Base-by-base conservation (phyloP, 2,888 invertebrate species). In the Ligdia adustata region DNA sequence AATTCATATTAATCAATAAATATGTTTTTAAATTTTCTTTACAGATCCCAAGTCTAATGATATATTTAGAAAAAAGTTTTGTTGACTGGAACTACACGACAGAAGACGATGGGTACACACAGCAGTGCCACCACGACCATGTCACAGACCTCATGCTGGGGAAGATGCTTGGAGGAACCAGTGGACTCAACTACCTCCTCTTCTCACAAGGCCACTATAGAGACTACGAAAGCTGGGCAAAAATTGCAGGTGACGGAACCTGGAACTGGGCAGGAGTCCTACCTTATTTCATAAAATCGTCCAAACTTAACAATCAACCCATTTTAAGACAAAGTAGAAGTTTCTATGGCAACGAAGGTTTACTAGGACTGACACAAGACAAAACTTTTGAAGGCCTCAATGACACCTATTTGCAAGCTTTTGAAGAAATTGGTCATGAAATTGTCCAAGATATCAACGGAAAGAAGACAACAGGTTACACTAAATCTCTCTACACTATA, bases 351-450 rank as follows among this genome's bases (percentile, higher is more conserved):
- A 61, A 52, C 1, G 22, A 57, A 4, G 75, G 72, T 0, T 55
- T 55, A 3, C 11, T 74, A 1, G 57, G 58, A 24, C 31, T 60
- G 28, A 58, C 31, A 12, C 81, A 89, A 45, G 60, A 62, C 15
- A n/a, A n/a, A n/a, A 24, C 46, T 7, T 40, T 26, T 9, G 43
- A 14, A 20, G 49, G 6, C 11, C 24, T 40, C 13, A 57, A 40
- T 14, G 14, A 57, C 2, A 50, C 47, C 1, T 72, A 68, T 39
- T 58, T 73, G 46, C 64, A 70, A 42, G 85, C 78, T 0, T 80
- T 82, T 3, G 52, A 60, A 40, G 82, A 90, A 57, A 55, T 79
- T 43, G 89, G 88, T 0, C 69, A 81, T 43, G 61, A 74, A 9
- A 69, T 68, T n/a, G 52, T 79, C 9, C 20, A 60, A 33, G 60